These are phyloP conservation scores for Melanerpes aurifrons DNA, from an alignment of 2,113 vertebrate genomes.

Conservation along the genomic window DNA sequence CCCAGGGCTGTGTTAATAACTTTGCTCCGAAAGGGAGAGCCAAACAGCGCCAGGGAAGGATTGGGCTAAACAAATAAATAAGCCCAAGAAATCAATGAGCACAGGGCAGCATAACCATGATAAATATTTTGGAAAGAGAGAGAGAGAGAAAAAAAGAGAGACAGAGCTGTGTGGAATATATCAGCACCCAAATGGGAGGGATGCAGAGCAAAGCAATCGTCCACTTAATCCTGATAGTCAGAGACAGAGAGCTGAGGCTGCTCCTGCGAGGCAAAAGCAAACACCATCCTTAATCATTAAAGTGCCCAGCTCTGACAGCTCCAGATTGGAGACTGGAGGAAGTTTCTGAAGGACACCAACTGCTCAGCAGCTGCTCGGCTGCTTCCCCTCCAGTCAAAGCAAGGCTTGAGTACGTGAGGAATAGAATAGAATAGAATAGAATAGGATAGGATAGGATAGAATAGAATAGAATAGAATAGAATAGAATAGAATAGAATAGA, in stretches of 20 bases:
- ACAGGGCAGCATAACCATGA: neutral
- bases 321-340: rapidly evolving
- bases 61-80: too few relatives aligned
- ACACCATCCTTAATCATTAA: neutral
- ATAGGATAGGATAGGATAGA: too few relatives aligned
- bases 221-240: neutral
- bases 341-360: neutral
- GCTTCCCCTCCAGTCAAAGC: neutral
- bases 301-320: neutral
- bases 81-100: neutral
- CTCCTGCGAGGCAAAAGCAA: neutral
- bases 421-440: too few relatives aligned
- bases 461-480: too few relatives aligned
- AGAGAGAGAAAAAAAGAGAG: too few relatives aligned
- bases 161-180: neutral
- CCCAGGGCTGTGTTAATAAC: neutral
- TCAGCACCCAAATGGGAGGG: neutral
- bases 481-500: too few relatives aligned
- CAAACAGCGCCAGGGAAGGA: neutral
- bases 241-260: neutral
- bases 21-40: neutral
- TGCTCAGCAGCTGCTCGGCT: neutral
- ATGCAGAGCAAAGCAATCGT: neutral
- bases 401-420: too few relatives aligned
- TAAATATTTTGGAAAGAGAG: neutral